These are phyloP conservation scores for Drosophila melanogaster DNA, from an alignment of 1,140 invertebrate species.

Conservation along the genomic window Release_6_plus_ISO1_MT NC_004354.4:9617501-9618000, in stretches of 20 bases:
- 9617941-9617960: slow-evolving; percentile 27
- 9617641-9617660: not conserved
- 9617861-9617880: slow-evolving; percentile 13
- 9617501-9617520: slow-evolving; percentile 7
- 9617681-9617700: no score
- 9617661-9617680: no score
- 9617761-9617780: no score
- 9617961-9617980: slow-evolving; percentile 30
- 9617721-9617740: no score
- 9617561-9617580: not conserved
- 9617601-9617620: slow-evolving; percentile 27
- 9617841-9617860: slow-evolving; percentile 25
- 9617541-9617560: slow-evolving; percentile 8
- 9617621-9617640: not conserved
- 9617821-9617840: slow-evolving; percentile 36
- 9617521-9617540: not conserved
- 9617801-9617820: not conserved
- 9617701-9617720: no score
- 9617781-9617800: not conserved
- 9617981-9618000: slow-evolving; percentile 14
- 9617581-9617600: slow-evolving; percentile 32
- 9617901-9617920: slow-evolving; percentile 6
- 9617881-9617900: slow-evolving; percentile 6
- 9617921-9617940: slow-evolving; percentile 7
- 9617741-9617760: no score